Base-by-base conservation (phyloP, 2,113 vertebrate species). In the Notarius lentiginosus region DNA sequence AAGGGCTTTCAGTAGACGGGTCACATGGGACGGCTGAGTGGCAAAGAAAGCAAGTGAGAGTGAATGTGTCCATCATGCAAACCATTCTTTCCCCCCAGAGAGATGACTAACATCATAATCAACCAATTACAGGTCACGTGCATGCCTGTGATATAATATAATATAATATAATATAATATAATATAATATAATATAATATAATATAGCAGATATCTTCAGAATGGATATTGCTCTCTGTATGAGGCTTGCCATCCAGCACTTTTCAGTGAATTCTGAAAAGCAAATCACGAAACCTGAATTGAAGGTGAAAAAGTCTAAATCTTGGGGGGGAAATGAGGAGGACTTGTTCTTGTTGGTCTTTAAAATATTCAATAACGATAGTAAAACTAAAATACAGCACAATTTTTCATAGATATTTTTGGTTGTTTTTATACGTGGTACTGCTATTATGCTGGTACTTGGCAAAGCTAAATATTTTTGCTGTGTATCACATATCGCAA, bases 21-120 rank as follows among this genome's bases (percentile, higher is more conserved):
- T 83, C 86, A 83, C 70, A 87, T 83, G 58, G 81, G 80, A 87
- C 27, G 14, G 24, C 41, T 18, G 70, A 83, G 30, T 27, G 34
- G 14, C 7, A 17, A 41, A 87, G 41, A n/a, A 53, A 47, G 58
- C 6, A 51, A 68, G 80, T 24, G 65, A 9, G 66, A n/a, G 30
- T 22, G 75, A 41, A 41, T 30, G 75, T 61, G 34, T 82, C 53
- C 55, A 61, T n/a, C 73, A 34, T 75, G 83, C 86, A 82, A 73
- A 75, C 55, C 79, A 30, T 53, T 22, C 68, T 75, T 73, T 68
- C 27, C 49, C 86, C 14, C 11, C 4, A 34, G 63, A 84, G 86
- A 84, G 60, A 87, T 49, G 53, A 24, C 49, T 83, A 77, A 87
- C 58, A 83, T 76, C 86, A 79, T 76, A 34, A 75, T 63, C 63